Base-by-base conservation (phyloP, 2,888 invertebrate genomes). In the Agrotis puta region DNA sequence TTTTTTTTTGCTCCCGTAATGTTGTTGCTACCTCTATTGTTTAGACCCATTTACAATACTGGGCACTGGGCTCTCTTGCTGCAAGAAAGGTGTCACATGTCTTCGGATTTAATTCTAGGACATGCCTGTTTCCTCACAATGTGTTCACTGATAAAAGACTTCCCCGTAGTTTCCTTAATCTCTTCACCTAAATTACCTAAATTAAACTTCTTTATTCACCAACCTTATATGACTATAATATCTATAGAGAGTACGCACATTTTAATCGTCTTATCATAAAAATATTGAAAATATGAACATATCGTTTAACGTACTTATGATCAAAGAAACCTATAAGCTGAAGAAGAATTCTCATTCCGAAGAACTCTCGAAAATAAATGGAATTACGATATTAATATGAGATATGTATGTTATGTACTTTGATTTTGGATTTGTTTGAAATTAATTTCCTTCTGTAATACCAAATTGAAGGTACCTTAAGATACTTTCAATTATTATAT, bases 301-400 rank as follows among this genome's bases (percentile, higher is more conserved):
- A 74, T 58, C 45, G 45, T 45, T 63, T 53, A 67, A 18, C 33
- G 16, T 20, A 51, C 14, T 20, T 56, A 33, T 45, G 57, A 59
- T 75, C 68, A 77, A 77, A 76, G 63, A 43, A 61, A 48, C 20
- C 39, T 45, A 33, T 63, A 80, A 56, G 53, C 69, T 16, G 20
- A 20, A 11, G 64, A 80, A 75, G 45, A 62, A 63, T 76, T 59
- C 50, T 56, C 47, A 68, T 59, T 59, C 13, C 53, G 22, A 20
- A 50, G 58, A 67, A 67, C 27, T 51, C 76, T 75, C 48, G n/a
- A 68, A 48, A 27, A 64, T 24, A 76, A 81, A 69, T 68, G 39
- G 54, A 61, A 69, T 68, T 56, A 56, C 59, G 11, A 81, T 64
- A 50, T 67, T 50, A 53, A 66, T 62, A 66, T 45, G n/a, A 62